These are phyloP conservation scores for Stomatorhinus walkeri DNA, from an alignment of 2,797 vertebrate species.

Conservation along the genomic window DNA sequence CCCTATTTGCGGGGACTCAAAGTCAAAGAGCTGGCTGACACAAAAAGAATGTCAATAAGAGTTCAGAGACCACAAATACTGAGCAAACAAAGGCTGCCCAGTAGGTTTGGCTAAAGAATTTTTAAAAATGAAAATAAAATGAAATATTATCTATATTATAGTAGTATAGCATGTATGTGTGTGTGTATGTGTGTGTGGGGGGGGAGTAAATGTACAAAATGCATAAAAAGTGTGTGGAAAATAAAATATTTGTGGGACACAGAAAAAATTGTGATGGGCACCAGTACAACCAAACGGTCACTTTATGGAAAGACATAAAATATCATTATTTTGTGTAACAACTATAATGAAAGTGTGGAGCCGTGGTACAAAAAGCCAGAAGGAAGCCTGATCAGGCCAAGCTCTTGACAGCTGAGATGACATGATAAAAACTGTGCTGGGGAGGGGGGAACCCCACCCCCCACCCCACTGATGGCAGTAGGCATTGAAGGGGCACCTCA, in stretches of 20 bases:
- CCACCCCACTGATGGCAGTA: background rate
- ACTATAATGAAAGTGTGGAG: background rate
- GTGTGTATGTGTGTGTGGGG: background rate
- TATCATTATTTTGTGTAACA: background rate
- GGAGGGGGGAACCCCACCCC: background rate
- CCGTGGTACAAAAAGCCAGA: background rate
- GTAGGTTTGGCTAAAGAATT: background rate
- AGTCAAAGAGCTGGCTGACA: background rate
- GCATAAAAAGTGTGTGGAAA: background rate
- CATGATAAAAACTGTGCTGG: background rate
- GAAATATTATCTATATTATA: background rate
- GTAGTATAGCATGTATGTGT: background rate
- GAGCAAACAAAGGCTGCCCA: background rate
- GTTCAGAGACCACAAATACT: background rate
- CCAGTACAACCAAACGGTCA: background rate
- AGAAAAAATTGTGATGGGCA: background rate
- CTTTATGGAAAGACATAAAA: background rate
- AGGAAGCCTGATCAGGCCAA: background rate
- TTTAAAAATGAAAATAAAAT: background rate
- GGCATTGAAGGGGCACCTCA: background rate
- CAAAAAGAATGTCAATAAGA: background rate
- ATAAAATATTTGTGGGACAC: background rate
- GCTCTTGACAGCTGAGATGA: background rate
- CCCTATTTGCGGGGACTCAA: background rate
- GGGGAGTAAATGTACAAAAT: background rate